Evolutionary conservation across 1,140 invertebrate species (phyloP).

Genomic region (Conus betulinus): DNA sequence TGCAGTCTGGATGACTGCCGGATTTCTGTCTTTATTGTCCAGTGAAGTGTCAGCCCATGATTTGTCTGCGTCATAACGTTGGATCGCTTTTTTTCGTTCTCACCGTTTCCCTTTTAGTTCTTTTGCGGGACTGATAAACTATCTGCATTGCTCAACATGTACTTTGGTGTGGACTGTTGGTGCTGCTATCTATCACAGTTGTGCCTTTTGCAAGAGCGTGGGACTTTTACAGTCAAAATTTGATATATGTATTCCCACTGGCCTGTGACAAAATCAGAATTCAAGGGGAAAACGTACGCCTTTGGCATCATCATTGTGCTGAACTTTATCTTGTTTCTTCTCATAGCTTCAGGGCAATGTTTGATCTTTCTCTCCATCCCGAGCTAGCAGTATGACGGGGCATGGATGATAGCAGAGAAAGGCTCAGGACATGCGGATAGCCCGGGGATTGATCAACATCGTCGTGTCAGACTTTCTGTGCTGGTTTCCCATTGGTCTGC

Average conservation of each 20-base stretch:
- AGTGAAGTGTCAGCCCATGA: constrained; percentile 26
- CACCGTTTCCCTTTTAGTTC: not conserved
- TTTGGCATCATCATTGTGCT: not conserved
- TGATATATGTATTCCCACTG: not conserved
- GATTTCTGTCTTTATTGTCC: constrained; percentile 24
- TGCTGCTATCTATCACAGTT: not conserved
- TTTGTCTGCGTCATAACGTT: constrained; percentile 14
- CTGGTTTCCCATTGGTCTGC: no score
- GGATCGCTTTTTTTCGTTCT: constrained; percentile 14
- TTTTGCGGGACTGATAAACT: not conserved
- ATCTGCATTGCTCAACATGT: not conserved
- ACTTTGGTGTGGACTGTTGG: not conserved
- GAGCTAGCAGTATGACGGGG: no score
- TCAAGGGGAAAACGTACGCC: not conserved
- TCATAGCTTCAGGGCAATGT: no score
- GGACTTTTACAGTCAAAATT: not conserved
- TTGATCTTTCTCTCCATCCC: no score
- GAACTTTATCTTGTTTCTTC: no score
- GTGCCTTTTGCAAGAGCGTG: not conserved
- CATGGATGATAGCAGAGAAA: no score
- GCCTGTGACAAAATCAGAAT: not conserved
- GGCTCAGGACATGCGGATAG: no score
- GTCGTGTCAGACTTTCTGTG: no score
- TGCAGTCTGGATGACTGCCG: constrained; percentile 2
- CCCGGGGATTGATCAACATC: no score